Conservation (phyloP, 1,140 invertebrate species). For the Sinonovacula constricta region DNA sequence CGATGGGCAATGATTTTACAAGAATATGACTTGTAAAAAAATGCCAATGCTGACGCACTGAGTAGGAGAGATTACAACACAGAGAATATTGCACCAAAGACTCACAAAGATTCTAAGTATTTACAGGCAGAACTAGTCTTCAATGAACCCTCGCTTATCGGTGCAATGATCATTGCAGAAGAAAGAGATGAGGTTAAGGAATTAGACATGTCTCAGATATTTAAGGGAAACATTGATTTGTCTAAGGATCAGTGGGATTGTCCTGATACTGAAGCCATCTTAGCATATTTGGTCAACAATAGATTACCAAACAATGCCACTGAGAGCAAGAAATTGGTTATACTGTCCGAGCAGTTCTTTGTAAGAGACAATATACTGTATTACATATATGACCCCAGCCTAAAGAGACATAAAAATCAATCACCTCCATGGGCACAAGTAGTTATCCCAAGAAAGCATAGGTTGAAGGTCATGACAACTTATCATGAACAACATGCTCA, state of each 20-base stretch:
- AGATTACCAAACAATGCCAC: neutral
- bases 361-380: neutral
- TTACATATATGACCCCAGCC: constrained; percentile 34
- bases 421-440: neutral
- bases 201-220: neutral
- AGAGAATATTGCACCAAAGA: no score
- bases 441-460: constrained; percentile 15
- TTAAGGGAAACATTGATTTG: constrained; percentile 4
- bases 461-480: constrained; percentile 32
- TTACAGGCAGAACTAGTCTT: neutral
- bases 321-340: neutral
- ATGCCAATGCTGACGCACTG: constrained; percentile 8
- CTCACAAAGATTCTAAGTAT: no score
- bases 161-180: neutral
- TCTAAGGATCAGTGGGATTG: constrained; percentile 26
- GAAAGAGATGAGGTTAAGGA: neutral
- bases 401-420: neutral
- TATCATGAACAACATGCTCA: constrained; percentile 53
- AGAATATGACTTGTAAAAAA: constrained; percentile 13
- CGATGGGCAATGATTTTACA: constrained; percentile 45
- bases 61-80: neutral
- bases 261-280: constrained; percentile 12
- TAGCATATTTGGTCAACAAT: constrained; percentile 21
- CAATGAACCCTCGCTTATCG: neutral
- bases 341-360: neutral